Conservation (phyloP, 2,888 invertebrate species). For the Psococerastis gibbosa region DNA sequence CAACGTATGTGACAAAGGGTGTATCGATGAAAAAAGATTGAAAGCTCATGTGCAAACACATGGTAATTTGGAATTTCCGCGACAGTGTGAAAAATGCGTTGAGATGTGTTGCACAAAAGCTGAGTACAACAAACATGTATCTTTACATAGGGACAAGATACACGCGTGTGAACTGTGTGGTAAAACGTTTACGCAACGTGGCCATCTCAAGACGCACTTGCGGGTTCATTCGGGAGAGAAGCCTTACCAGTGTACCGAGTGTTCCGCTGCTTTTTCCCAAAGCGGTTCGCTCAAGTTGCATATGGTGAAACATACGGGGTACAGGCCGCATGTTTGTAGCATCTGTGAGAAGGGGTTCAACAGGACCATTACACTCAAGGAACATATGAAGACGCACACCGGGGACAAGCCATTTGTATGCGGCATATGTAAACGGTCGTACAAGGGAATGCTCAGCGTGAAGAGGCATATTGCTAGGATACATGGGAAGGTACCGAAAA, state of each 20-base stretch:
- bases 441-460: no score
- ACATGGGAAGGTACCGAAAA: no score
- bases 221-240: slow-evolving; percentile 39
- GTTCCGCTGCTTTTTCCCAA: slow-evolving; percentile 26
- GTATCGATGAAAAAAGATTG: not conserved
- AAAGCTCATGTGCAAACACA: slow-evolving; percentile 18
- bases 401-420: no score
- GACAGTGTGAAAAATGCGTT: slow-evolving; percentile 19
- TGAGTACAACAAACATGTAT: slow-evolving; percentile 18
- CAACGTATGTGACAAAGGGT: slow-evolving; percentile 16
- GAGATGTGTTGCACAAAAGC: slow-evolving; percentile 27
- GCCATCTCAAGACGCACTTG: slow-evolving; percentile 39
- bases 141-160: slow-evolving; percentile 17
- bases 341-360: slow-evolving; percentile 51
- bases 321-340: slow-evolving; percentile 49
- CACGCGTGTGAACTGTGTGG: slow-evolving; percentile 19
- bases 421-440: no score
- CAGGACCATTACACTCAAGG: slow-evolving; percentile 43
- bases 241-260: slow-evolving; percentile 38
- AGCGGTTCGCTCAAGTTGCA: slow-evolving; percentile 33
- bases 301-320: slow-evolving; percentile 43
- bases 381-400: no score
- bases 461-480: no score
- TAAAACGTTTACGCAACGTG: slow-evolving; percentile 43
- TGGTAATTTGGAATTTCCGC: slow-evolving; percentile 16